phyloP scores from a whole-genome alignment of 2,113 vertebrate species.

The Todiramphus chloris region DNA sequence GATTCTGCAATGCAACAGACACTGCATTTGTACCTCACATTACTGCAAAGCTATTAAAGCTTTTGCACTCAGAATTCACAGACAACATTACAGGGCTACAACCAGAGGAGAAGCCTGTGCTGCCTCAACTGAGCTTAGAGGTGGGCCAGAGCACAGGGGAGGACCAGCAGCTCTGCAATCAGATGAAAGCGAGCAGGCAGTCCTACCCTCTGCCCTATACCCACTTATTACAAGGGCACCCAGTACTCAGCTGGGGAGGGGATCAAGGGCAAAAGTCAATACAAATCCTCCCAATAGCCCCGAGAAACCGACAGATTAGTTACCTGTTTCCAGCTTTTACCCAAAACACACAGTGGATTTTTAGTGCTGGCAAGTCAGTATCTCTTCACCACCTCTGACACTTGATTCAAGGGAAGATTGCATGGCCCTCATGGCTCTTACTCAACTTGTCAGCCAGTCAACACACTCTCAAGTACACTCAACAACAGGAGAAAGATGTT shows the following conservation, averaged over 20 bases:
- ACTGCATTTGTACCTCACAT: background rate
- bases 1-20: constrained; percentile 57
- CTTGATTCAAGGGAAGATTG: background rate
- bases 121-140: background rate
- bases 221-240: background rate
- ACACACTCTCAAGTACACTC: background rate
- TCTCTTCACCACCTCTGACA: background rate
- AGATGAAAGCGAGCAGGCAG: background rate
- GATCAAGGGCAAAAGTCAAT: background rate
- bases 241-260: fast-evolving
- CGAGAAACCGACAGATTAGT: background rate
- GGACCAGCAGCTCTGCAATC: fast-evolving
- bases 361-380: background rate
- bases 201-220: background rate
- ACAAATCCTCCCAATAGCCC: background rate
- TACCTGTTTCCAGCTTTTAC: background rate
- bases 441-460: background rate
- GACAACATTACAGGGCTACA: background rate
- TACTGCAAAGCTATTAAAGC: constrained; percentile 46
- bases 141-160: background rate
- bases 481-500: background rate
- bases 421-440: background rate
- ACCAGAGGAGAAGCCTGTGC: background rate
- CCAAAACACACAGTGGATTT: background rate
- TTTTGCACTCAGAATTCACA: background rate